These are phyloP conservation scores for Drosophila stalkeri DNA, from an alignment of 2,888 invertebrate genomes.

Conservation along the genomic window DNA sequence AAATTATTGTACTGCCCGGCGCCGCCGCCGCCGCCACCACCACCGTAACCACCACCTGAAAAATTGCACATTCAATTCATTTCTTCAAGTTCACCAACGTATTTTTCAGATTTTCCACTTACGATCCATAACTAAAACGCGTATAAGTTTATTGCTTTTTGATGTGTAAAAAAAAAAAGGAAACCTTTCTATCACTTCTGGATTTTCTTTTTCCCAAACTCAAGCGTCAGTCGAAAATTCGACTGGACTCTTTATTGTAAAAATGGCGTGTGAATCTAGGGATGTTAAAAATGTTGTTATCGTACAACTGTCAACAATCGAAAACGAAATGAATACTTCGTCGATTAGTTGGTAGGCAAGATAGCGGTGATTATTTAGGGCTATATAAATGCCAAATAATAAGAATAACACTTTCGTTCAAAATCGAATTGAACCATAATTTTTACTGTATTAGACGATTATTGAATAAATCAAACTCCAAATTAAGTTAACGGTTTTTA, in stretches of 20 bases:
- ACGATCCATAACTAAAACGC: slow-evolving; percentile 73
- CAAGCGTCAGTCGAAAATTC: slow-evolving; percentile 53
- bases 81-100: neutral
- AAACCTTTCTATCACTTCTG: neutral
- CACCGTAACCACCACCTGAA: slow-evolving; percentile 72
- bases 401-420: neutral
- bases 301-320: slow-evolving; percentile 22
- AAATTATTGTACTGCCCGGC: slow-evolving; percentile 83
- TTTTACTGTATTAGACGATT: neutral
- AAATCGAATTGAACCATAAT: neutral
- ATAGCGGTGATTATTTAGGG: neutral
- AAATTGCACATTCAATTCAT: slow-evolving; percentile 14
- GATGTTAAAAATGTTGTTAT: slow-evolving; percentile 31
- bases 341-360: neutral
- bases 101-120: slow-evolving; percentile 52
- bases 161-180: slow-evolving; percentile 4
- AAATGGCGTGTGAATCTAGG: slow-evolving; percentile 66
- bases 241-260: slow-evolving; percentile 49
- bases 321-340: neutral
- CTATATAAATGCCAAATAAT: no score
- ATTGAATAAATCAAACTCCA: neutral
- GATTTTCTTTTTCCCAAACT: slow-evolving; percentile 5
- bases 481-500: neutral
- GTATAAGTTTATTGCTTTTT: slow-evolving; percentile 18
- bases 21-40: slow-evolving; percentile 63